Conservation (phyloP, 2,113 vertebrate species). For the Craseonycteris thonglongyai region DNA sequence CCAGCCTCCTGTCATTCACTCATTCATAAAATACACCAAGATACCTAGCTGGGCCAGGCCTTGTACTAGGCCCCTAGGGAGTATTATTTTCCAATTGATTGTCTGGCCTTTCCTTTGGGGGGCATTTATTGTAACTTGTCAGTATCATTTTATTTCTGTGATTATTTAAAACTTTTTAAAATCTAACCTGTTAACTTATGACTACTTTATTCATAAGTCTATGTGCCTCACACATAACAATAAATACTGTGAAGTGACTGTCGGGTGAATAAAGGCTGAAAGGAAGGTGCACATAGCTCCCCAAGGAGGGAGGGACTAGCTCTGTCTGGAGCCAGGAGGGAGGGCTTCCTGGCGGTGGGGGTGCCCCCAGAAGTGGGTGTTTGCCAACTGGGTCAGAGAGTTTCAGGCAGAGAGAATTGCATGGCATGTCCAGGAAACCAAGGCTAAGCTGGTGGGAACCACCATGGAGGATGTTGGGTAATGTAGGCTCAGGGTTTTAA, state of each 20-base stretch:
- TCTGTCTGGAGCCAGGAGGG: not conserved
- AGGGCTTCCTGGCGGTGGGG: not conserved
- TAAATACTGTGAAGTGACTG: not conserved
- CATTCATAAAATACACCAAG: not conserved
- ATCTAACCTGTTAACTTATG: not conserved
- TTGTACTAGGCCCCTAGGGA: not conserved
- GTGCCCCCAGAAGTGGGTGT: not conserved
- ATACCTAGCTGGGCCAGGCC: not conserved
- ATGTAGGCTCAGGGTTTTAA: not conserved
- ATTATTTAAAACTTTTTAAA: not conserved
- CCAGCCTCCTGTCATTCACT: not conserved
- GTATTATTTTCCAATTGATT: not conserved
- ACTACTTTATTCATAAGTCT: not conserved
- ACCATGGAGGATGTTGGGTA: not conserved
- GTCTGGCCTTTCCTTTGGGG: not conserved
- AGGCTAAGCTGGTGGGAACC: not conserved
- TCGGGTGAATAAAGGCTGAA: not conserved
- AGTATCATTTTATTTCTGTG: not conserved
- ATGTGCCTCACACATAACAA: not conserved
- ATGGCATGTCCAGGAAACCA: not conserved
- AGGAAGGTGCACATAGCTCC: not conserved
- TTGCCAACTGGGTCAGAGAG: not conserved
- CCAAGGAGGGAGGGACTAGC: not conserved
- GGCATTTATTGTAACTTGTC: not conserved
- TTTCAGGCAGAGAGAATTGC: not conserved